phyloP scores from a whole-genome alignment of 2,797 vertebrate genomes.

The Botia almorhae region DNA sequence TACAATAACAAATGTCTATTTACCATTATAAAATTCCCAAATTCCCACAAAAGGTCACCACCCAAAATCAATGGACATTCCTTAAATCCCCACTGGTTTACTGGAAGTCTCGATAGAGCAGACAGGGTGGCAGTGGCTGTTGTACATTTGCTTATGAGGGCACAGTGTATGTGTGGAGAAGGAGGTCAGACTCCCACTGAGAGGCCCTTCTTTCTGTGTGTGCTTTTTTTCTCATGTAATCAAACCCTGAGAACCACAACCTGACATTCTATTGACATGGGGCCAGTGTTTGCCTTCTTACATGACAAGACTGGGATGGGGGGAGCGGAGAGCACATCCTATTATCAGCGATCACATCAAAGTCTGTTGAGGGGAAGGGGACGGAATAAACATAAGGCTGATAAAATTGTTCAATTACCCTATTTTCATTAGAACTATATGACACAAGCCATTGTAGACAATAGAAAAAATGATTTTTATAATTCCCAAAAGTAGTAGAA shows the following conservation, averaged over 20 bases:
- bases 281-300: conserved; percentile 29
- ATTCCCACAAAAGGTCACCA: conserved; percentile 78
- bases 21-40: conserved; percentile 76
- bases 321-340: conserved; percentile 39
- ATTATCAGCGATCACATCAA: conserved; percentile 48
- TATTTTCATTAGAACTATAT: conserved; percentile 3
- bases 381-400: conserved; percentile 9
- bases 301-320: conserved; percentile 6
- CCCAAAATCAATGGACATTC: conserved; percentile 80
- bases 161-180: conserved; percentile 30
- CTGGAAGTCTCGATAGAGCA: conserved; percentile 66
- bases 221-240: conserved; percentile 71
- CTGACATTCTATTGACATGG: conserved; percentile 42
- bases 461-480: neutral
- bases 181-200: conserved; percentile 50
- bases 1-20: conserved; percentile 58
- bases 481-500: neutral
- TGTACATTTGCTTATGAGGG: conserved; percentile 71
- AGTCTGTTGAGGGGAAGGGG: conserved; percentile 13
- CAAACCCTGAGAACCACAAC: conserved; percentile 74
- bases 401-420: conserved; percentile 26
- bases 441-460: neutral
- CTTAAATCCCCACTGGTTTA: conserved; percentile 75
- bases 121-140: conserved; percentile 70
- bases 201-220: conserved; percentile 61